Conservation (phyloP, 2,888 invertebrate species). For the Harpalus rubripes region DNA sequence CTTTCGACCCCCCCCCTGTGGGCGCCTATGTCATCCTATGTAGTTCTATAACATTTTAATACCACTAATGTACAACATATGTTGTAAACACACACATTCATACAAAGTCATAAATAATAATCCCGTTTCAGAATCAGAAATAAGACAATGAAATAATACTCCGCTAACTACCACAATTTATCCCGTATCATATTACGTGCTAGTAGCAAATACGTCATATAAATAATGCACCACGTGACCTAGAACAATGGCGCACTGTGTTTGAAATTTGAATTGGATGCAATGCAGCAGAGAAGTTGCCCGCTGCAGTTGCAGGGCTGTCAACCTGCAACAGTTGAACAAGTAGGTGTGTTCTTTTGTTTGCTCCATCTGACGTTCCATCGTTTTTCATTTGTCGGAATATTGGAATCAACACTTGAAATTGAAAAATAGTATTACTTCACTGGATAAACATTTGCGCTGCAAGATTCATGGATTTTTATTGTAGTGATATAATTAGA, state of each 20-base stretch:
- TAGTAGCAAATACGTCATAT: conserved; percentile 39
- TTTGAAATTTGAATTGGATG: conserved; percentile 43
- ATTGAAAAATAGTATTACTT: conserved; percentile 25
- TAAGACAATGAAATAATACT: conserved; percentile 13
- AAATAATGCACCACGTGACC: conserved; percentile 40
- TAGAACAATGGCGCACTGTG: conserved; percentile 32
- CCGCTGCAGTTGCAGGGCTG: neutral
- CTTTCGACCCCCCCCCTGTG: no score
- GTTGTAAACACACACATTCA: neutral
- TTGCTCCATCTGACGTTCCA: conserved; percentile 23
- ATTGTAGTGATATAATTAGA: no score
- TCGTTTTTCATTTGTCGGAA: conserved; percentile 44
- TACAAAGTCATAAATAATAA: neutral
- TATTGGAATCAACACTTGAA: conserved; percentile 30
- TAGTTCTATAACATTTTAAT: neutral
- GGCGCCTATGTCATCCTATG: no score
- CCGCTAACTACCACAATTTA: conserved; percentile 25
- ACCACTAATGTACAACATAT: neutral
- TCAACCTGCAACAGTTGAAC: conserved; percentile 10
- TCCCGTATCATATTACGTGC: conserved; percentile 28
- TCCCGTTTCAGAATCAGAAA: neutral
- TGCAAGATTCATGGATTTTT: neutral
- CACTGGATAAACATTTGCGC: neutral
- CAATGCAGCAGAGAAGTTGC: conserved; percentile 11
- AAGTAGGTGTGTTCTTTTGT: conserved; percentile 6